phyloP scores from a whole-genome alignment of 2,797 vertebrate genomes.

The Enteromius trimaculatus region DNA sequence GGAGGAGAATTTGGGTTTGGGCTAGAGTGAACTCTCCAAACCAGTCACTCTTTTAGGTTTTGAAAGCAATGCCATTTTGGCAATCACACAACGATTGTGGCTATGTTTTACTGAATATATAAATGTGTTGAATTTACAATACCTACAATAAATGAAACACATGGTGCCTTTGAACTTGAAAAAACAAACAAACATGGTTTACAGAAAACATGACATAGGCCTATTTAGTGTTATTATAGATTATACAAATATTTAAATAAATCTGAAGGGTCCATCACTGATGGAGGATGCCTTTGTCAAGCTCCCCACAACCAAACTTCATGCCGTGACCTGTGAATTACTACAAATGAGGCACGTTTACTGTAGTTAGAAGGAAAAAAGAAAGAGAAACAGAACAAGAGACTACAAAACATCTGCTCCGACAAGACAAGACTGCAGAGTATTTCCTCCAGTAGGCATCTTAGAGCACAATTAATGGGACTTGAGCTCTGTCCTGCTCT shows the following conservation, averaged over 20 bases:
- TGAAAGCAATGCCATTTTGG: not conserved
- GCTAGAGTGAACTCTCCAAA: not conserved
- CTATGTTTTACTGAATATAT: not conserved
- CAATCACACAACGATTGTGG: not conserved
- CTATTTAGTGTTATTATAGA: not conserved
- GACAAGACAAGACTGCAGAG: not conserved
- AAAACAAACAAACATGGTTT: no score
- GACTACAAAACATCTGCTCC: slow-evolving; percentile 7
- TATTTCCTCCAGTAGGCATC: slow-evolving; percentile 58
- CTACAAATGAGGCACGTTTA: not conserved
- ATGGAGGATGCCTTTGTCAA: not conserved
- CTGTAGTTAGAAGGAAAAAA: not conserved
- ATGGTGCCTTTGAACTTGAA: not conserved
- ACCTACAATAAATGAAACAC: no score
- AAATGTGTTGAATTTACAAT: not conserved
- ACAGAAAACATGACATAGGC: no score
- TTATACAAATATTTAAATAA: not conserved
- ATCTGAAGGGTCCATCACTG: not conserved
- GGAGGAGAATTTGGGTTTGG: not conserved
- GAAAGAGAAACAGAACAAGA: not conserved
- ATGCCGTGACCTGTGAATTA: not conserved
- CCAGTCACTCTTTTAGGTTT: not conserved
- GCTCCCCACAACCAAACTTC: not conserved
- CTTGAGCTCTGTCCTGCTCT: slow-evolving; percentile 51
- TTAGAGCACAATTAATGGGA: slow-evolving; percentile 71